Percentiles rank a stretch among this genome's conserved stretches.
phyloP scores from a whole-genome alignment of 1,140 invertebrate species.

The Aricia agestis region DNA sequence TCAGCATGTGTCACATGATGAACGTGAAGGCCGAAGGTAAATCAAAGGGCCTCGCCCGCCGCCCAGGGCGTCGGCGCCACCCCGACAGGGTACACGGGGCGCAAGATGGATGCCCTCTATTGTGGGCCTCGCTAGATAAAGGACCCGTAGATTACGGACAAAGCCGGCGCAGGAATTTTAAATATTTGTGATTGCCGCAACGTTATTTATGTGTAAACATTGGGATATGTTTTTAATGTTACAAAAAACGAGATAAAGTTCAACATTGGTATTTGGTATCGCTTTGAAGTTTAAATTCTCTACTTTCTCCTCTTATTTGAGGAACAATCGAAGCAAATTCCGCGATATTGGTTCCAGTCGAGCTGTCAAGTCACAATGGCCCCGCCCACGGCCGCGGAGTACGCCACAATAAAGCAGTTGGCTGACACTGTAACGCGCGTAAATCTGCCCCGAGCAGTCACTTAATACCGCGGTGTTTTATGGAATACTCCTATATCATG shows the following conservation, averaged over 20 bases:
- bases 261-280: too few species aligned
- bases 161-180: not conserved
- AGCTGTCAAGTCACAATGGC: not conserved
- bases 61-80: conserved; percentile 9
- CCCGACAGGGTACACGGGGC: conserved; percentile 3
- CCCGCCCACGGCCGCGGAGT: not conserved
- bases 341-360: not conserved
- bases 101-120: conserved; percentile 10
- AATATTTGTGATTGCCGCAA: not conserved
- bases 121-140: not conserved
- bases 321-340: not conserved
- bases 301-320: not conserved
- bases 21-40: not conserved
- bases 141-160: not conserved
- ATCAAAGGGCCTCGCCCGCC: not conserved
- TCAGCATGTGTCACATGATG: not conserved
- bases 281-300: too few species aligned
- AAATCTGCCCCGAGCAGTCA: not conserved
- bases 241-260: too few species aligned
- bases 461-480: not conserved
- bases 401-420: not conserved
- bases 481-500: not conserved
- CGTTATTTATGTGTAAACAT: not conserved
- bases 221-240: not conserved
- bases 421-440: not conserved